Conservation (phyloP, 1,140 invertebrate species). For the Psix sp. region DNA sequence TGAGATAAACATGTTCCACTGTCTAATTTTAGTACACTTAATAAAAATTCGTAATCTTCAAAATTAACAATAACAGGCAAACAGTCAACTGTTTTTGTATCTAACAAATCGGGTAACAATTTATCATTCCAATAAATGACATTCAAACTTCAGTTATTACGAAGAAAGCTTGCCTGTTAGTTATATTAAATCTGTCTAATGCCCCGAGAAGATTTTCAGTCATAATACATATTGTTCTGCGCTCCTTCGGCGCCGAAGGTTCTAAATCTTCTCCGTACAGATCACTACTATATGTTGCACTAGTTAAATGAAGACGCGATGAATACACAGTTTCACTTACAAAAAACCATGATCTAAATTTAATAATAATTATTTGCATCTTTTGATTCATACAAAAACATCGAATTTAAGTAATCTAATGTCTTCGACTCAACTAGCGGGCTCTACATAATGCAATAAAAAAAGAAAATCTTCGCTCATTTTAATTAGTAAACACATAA, state of each 20-base stretch:
- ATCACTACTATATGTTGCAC: constrained; percentile 21
- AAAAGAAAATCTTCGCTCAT: too few relatives aligned
- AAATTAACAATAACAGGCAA: constrained; percentile 21
- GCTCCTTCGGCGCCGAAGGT: constrained; percentile 13
- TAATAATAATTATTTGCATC: constrained; percentile 3
- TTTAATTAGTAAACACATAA: too few relatives aligned
- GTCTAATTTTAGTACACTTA: constrained; percentile 41
- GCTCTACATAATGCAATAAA: too few relatives aligned
- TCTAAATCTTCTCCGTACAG: constrained; percentile 20
- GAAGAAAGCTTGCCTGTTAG: constrained; percentile 18
- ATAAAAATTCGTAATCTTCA: constrained; percentile 19
- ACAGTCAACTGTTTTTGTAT: constrained; percentile 18
- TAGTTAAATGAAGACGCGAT: constrained; percentile 17
- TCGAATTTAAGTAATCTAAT: too few relatives aligned
- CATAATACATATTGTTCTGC: constrained; percentile 11
- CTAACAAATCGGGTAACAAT: constrained; percentile 20
- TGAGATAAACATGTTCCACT: constrained; percentile 43
- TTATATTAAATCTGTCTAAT: constrained; percentile 32
- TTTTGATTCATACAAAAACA: too few relatives aligned
- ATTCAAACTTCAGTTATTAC: constrained; percentile 12
- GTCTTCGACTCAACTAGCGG: too few relatives aligned
- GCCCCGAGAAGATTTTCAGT: constrained; percentile 19
- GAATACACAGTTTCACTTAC: constrained; percentile 3
- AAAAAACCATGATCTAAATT: constrained; percentile 15
- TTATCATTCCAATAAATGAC: constrained; percentile 37